Conservation (phyloP, 2,888 invertebrate species). For the Apotomis betuletana region DNA sequence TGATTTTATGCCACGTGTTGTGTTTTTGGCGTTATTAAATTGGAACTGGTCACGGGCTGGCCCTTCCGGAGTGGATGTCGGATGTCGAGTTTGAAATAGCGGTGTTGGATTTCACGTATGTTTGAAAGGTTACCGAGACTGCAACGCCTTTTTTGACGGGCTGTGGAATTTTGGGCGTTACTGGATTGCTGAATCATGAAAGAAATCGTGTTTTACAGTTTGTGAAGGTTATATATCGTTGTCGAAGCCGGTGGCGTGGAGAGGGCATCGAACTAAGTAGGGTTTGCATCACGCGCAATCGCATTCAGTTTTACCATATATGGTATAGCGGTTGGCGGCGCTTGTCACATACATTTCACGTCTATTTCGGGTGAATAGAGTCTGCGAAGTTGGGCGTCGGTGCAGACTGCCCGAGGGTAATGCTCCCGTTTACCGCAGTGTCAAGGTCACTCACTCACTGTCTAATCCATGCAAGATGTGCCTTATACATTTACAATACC, state of each 20-base stretch:
- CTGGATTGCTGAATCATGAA: conserved; percentile 43
- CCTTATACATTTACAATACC: background rate
- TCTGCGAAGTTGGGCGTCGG: conserved; percentile 27
- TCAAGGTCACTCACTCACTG: conserved; percentile 65
- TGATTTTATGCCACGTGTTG: conserved; percentile 82
- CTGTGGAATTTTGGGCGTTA: conserved; percentile 39
- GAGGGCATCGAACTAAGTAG: conserved; percentile 77
- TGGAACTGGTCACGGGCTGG: conserved; percentile 47
- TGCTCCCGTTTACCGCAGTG: conserved; percentile 59
- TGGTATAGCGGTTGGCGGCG: conserved; percentile 68
- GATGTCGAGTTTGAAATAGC: conserved; percentile 50
- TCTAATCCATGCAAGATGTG: conserved; percentile 20
- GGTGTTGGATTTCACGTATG: conserved; percentile 82
- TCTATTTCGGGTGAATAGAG: conserved; percentile 46
- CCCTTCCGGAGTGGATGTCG: conserved; percentile 51
- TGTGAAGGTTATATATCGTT: conserved; percentile 32
- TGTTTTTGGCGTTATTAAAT: conserved; percentile 58
- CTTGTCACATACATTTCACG: conserved; percentile 66
- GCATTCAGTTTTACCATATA: conserved; percentile 80
- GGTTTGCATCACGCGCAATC: conserved; percentile 79
- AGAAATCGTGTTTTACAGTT: conserved; percentile 47
- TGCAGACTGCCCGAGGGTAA: conserved; percentile 52
- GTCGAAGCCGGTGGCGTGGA: conserved; percentile 44
- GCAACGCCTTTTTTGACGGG: conserved; percentile 79
- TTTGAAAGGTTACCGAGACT: conserved; percentile 69